A percentile compares a stretch with the other conserved stretches of the same genome.
phyloP scores from a whole-genome alignment of 2,888 invertebrate species.

The Stenotaenia linearis region DNA sequence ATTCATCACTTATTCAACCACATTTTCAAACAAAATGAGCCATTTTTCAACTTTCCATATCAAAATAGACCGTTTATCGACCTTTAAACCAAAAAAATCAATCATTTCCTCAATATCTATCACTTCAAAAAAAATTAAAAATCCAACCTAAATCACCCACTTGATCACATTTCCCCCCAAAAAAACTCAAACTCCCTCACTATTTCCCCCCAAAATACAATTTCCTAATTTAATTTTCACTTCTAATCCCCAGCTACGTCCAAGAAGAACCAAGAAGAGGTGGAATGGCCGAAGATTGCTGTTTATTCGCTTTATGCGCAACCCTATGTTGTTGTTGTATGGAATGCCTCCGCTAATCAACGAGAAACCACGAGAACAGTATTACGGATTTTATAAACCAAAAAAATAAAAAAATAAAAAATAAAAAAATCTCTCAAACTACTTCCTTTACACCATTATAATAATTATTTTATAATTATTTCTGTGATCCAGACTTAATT shows the following conservation, averaged over 20 bases:
- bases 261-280: constrained; percentile 31
- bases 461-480: not conserved
- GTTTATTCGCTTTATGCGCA: constrained; percentile 28
- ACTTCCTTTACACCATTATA: not conserved
- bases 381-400: not conserved
- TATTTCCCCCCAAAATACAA: not conserved
- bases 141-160: no score
- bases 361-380: not conserved
- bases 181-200: not conserved
- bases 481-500: not conserved
- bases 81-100: no score
- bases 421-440: not conserved
- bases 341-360: constrained; percentile 27
- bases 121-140: no score
- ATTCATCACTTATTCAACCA: no score
- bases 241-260: constrained; percentile 28
- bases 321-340: constrained; percentile 29
- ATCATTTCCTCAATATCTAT: no score
- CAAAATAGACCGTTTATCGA: no score
- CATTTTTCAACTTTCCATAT: no score
- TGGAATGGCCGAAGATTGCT: constrained; percentile 32
- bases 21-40: no score
- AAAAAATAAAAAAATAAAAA: not conserved
- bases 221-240: not conserved
- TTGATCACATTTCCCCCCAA: no score